These are phyloP conservation scores for Romanogobio albipinnatus DNA, from an alignment of 2,113 vertebrate genomes.

Conservation along the genomic window DNA sequence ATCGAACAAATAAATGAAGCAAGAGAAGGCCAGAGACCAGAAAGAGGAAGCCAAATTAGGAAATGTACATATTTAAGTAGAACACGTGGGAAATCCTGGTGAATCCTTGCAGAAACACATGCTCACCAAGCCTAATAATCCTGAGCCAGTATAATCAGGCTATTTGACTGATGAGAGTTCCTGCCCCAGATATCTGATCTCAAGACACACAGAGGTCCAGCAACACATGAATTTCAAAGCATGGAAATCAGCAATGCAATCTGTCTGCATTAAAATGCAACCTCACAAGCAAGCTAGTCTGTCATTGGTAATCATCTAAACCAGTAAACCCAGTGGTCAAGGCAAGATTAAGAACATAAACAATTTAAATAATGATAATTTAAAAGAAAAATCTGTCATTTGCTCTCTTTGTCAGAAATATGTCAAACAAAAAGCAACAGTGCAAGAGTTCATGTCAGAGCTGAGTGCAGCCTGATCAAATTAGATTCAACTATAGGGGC, in stretches of 20 bases:
- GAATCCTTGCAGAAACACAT: slow-evolving; percentile 1
- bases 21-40: not conserved
- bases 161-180: not conserved
- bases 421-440: no score
- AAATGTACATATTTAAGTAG: slow-evolving; percentile 7
- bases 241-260: not conserved
- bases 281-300: not conserved
- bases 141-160: not conserved
- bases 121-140: not conserved
- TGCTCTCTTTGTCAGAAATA: no score
- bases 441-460: no score
- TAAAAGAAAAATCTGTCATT: no score
- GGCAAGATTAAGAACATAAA: no score
- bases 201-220: not conserved
- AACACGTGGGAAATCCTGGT: not conserved
- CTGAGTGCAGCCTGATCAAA: no score
- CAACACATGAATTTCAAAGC: not conserved
- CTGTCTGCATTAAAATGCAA: not conserved
- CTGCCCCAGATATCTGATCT: not conserved
- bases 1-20: not conserved
- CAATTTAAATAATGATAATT: no score
- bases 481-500: no score
- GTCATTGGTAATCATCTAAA: not conserved
- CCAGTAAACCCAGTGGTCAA: not conserved
- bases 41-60: not conserved